Evolutionary conservation across 2,888 invertebrate species (phyloP), one percentile per base, ranked within the genome.

Genomic region (Leucophenga montana): DNA sequence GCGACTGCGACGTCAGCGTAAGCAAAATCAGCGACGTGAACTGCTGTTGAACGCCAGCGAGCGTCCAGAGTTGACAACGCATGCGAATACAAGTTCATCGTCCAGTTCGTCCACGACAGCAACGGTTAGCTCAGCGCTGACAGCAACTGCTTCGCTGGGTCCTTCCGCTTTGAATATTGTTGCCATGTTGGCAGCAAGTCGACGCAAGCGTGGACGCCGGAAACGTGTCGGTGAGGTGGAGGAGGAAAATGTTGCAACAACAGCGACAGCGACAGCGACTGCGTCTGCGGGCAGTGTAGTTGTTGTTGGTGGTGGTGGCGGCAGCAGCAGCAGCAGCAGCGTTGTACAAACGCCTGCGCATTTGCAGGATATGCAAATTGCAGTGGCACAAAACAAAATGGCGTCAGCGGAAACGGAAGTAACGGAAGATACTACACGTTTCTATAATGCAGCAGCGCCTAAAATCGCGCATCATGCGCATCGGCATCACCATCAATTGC

Each of bases 181-280:
- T 46, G 87, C 87, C 73, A 85, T 88, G 73, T 39, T 86, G 73
- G 87, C 86, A 18, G 87, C 87, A 11, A 80, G 86, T 72, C 80
- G 86, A 11, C 86, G 87, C 14, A 87, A 86, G 68, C 84, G 86
- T 13, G 86, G 87, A 8, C 78, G 87, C 9, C 82, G 87, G 76
- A 88, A 87, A 86, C 85, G 82, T 16, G 78, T 80, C 0, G 75
- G 66, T 53, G 44, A 59, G 50, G 75, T 72, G 13, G 61, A 39
- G 1, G 57, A 22, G 1, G 20, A 6, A 9, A 13, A 70, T 72
- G 59, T 68, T 68, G 57, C 71, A 75, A 22, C 71, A 69, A 46
- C 75, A 73, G 39, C 68, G 53, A 27, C 69, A 0, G 31, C 64
- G 44, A 31, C 44, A 50, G 46, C 31, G 31, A 50, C 44, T 22